These are phyloP conservation scores for Orthosia gothica DNA, from an alignment of 2,888 invertebrate species.

Conservation along the genomic window DNA sequence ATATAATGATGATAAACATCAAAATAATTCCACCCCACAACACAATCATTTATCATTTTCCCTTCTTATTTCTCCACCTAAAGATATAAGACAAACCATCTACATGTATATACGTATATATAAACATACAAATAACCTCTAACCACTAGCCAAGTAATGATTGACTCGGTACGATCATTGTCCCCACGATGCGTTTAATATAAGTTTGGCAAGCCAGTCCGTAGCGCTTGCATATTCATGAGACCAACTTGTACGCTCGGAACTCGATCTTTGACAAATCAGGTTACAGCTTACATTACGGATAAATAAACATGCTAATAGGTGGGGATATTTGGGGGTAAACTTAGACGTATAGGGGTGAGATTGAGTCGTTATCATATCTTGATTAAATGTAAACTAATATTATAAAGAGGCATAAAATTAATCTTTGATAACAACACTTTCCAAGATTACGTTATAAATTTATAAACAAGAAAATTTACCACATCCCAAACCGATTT, in stretches of 20 bases:
- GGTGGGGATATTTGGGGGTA: conserved; percentile 30
- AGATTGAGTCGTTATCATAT: not conserved
- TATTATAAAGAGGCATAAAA: too few species aligned
- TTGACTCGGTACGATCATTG: conserved; percentile 56
- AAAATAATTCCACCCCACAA: not conserved
- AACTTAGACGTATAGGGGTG: conserved; percentile 14
- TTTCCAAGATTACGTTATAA: too few species aligned
- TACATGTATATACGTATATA: conserved; percentile 22
- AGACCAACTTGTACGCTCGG: conserved; percentile 63
- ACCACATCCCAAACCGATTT: too few species aligned
- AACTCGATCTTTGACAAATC: conserved; percentile 68
- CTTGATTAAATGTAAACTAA: not conserved
- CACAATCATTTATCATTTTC: not conserved
- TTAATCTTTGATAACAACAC: too few species aligned
- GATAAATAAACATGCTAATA: conserved; percentile 65
- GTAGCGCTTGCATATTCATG: conserved; percentile 75
- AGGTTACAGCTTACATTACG: conserved; percentile 66
- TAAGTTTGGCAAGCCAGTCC: conserved; percentile 74
- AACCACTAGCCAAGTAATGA: conserved; percentile 47
- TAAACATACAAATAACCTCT: conserved; percentile 26
- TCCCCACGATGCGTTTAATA: conserved; percentile 72
- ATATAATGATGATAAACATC: too few species aligned
- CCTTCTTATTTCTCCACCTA: not conserved
- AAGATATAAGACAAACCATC: conserved; percentile 27
- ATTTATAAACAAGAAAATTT: too few species aligned